Conservation (phyloP, 1,140 invertebrate genomes). For the Trachelipus rathkii region DNA sequence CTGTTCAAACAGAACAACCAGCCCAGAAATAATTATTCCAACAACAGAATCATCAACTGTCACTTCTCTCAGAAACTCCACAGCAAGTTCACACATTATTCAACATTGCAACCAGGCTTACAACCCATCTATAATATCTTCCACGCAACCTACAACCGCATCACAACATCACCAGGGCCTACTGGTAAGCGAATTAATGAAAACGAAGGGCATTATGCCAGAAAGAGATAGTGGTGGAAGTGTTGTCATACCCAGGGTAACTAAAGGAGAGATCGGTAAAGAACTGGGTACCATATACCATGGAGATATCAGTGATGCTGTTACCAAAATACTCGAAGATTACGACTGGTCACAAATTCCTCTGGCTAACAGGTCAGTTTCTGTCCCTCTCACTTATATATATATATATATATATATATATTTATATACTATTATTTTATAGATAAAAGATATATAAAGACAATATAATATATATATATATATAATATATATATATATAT, state of each 20-base stretch:
- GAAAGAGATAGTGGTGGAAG: not conserved
- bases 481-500: too few species aligned
- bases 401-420: too few species aligned
- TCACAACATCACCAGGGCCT: not conserved
- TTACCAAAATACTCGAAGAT: constrained; percentile 69
- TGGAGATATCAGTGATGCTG: constrained; percentile 64
- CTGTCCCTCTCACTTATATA: not conserved
- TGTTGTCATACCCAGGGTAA: not conserved
- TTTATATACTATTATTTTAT: too few species aligned
- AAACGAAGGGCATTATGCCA: not conserved
- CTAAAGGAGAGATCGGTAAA: not conserved
- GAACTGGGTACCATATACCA: constrained; percentile 29
- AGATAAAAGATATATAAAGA: too few species aligned
- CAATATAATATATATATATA: too few species aligned
- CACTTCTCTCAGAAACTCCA: too few species aligned
- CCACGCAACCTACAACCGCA: not conserved
- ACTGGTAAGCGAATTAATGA: not conserved
- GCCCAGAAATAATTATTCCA: too few species aligned
- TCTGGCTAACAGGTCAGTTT: constrained; percentile 64
- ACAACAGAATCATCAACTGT: too few species aligned
- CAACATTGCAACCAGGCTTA: too few species aligned
- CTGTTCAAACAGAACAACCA: too few species aligned
- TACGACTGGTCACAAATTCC: constrained; percentile 84
- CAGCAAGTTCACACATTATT: too few species aligned
- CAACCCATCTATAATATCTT: too few species aligned